Conservation (phyloP, 1,140 invertebrate genomes). For the Heliconius nattereri region DNA sequence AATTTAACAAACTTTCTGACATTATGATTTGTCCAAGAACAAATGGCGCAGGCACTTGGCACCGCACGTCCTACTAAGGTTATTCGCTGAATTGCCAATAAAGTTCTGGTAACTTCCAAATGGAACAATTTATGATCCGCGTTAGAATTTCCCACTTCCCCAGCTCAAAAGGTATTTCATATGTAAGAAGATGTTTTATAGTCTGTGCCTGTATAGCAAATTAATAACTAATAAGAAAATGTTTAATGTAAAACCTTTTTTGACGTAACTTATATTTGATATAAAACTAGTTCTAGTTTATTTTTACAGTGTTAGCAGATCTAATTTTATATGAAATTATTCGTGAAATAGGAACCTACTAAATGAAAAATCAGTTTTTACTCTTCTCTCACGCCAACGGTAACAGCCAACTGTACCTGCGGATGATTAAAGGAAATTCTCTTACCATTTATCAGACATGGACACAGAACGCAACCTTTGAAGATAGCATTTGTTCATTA, state of each 20-base stretch:
- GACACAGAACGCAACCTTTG: not conserved
- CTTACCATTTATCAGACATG: not conserved
- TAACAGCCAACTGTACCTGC: not conserved
- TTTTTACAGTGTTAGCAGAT: no score
- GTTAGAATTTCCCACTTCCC: slow-evolving; percentile 33
- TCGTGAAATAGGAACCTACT: no score
- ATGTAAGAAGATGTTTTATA: slow-evolving; percentile 9
- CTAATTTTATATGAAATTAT: no score
- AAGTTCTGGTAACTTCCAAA: slow-evolving; percentile 41
- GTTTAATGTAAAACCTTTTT: no score
- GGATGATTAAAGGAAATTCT: not conserved
- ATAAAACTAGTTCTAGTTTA: no score
- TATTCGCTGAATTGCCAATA: slow-evolving; percentile 30
- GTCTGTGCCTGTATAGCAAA: not conserved
- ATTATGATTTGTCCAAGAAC: not conserved
- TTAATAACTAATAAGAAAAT: not conserved
- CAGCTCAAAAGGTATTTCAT: slow-evolving; percentile 22
- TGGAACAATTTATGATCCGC: slow-evolving; percentile 41
- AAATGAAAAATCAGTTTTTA: no score
- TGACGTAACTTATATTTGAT: no score
- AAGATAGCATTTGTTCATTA: not conserved
- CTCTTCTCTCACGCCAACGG: no score
- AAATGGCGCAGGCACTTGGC: not conserved
- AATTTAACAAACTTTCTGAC: not conserved
- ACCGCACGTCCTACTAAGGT: slow-evolving; percentile 11